These are phyloP conservation scores for Mastomys coucha DNA, from an alignment of 2,113 vertebrate genomes.

Conservation along the genomic window DNA sequence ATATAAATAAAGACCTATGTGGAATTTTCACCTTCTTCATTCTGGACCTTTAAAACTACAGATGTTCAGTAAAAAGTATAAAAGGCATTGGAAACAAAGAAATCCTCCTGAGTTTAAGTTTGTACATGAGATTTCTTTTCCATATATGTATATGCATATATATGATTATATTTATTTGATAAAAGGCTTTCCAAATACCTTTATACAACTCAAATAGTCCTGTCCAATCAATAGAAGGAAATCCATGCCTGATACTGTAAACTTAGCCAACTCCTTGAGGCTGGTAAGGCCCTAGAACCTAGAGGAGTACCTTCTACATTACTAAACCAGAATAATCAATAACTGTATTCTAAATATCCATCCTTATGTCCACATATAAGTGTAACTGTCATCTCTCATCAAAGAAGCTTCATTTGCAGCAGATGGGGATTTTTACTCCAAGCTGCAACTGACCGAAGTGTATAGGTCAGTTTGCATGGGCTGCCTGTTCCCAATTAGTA, in stretches of 20 bases:
- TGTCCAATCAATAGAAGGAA: not conserved
- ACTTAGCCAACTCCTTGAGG: not conserved
- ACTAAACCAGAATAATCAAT: not conserved
- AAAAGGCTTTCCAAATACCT: slow-evolving; percentile 42
- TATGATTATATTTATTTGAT: slow-evolving; percentile 47
- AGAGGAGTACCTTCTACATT: not conserved
- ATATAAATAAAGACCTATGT: not conserved
- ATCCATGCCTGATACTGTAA: not conserved
- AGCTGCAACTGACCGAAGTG: not conserved
- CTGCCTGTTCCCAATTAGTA: not conserved
- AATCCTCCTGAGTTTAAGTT: not conserved
- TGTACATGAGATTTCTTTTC: not conserved
- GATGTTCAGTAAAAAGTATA: not conserved
- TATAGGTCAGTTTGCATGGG: not conserved
- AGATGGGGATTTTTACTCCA: not conserved
- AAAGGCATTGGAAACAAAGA: slow-evolving; percentile 10
- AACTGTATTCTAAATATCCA: not conserved
- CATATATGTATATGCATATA: not conserved
- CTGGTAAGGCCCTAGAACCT: too few species aligned
- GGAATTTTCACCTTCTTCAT: not conserved
- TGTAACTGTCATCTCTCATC: not conserved
- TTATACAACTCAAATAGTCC: not conserved
- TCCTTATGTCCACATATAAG: not conserved
- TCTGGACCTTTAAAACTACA: slow-evolving; percentile 21
- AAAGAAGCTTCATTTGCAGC: not conserved